These are phyloP conservation scores for Azemiops feae DNA, from an alignment of 2,113 vertebrate genomes.

Conservation along the genomic window DNA sequence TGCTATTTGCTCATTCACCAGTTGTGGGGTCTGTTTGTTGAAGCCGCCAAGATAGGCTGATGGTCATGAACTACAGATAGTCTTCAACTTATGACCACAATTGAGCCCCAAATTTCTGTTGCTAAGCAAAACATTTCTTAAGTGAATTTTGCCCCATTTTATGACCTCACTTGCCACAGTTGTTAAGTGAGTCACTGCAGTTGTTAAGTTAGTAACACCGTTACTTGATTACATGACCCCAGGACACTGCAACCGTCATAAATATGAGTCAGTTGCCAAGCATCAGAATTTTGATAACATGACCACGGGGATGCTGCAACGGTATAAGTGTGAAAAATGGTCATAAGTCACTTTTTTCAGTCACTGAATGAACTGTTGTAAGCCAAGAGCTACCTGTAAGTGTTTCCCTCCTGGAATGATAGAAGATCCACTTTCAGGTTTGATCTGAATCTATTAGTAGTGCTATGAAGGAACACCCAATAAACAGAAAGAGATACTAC, in stretches of 20 bases:
- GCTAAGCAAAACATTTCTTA: background rate
- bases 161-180: too few relatives aligned
- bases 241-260: background rate
- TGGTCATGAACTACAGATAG: background rate
- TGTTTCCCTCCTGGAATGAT: background rate
- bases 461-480: background rate
- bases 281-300: too few relatives aligned
- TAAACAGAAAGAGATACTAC: background rate
- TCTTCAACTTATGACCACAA: background rate
- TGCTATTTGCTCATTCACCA: constrained; percentile 34
- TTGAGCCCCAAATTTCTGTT: background rate
- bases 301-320: too few relatives aligned
- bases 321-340: too few relatives aligned
- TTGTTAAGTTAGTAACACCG: too few relatives aligned
- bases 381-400: too few relatives aligned
- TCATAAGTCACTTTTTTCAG: too few relatives aligned
- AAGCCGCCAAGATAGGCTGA: background rate
- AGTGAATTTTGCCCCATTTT: too few relatives aligned
- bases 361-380: too few relatives aligned
- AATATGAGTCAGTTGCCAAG: too few relatives aligned
- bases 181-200: too few relatives aligned
- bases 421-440: background rate
- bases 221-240: too few relatives aligned
- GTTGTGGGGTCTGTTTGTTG: background rate
- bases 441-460: background rate